A percentile compares a stretch with the other conserved stretches of the same genome.
phyloP scores from a whole-genome alignment of 1,140 invertebrate genomes.

The Aphelinus atriplicis region DNA sequence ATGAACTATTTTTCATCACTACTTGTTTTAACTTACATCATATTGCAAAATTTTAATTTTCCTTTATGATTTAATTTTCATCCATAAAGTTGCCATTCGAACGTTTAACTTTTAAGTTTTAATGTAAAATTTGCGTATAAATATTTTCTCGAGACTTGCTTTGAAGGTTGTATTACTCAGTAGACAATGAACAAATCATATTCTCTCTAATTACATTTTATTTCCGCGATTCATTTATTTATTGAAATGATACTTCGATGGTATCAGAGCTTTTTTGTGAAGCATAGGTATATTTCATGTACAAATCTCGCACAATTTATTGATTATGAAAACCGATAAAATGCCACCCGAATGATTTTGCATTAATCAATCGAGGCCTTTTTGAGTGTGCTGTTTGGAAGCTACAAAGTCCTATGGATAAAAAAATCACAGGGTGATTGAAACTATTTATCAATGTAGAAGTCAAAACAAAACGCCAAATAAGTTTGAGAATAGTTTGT shows the following conservation, averaged over 20 bases:
- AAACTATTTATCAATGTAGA: background rate
- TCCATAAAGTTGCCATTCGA: conserved; percentile 18
- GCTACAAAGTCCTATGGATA: background rate
- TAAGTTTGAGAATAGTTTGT: conserved; percentile 22
- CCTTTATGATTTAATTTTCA: too few relatives aligned
- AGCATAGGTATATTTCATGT: conserved; percentile 10
- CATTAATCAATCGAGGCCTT: background rate
- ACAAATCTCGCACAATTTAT: conserved; percentile 23
- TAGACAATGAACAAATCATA: background rate
- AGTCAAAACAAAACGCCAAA: conserved; percentile 30
- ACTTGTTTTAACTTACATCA: background rate
- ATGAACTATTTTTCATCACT: too few relatives aligned
- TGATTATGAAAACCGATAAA: background rate
- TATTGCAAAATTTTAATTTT: conserved; percentile 9
- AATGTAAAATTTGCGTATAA: conserved; percentile 4
- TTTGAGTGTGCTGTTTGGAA: conserved; percentile 10
- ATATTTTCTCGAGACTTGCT: conserved; percentile 9
- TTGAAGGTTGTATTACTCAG: conserved; percentile 15
- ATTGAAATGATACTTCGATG: conserved; percentile 3
- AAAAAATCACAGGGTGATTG: conserved; percentile 17
- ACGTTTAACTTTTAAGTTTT: too few relatives aligned
- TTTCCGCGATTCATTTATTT: conserved; percentile 20
- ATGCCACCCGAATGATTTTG: background rate
- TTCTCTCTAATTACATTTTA: background rate
- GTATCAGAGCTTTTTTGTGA: background rate